Base-by-base conservation (phyloP, 2,888 invertebrate species). In the Melieria omissa region DNA sequence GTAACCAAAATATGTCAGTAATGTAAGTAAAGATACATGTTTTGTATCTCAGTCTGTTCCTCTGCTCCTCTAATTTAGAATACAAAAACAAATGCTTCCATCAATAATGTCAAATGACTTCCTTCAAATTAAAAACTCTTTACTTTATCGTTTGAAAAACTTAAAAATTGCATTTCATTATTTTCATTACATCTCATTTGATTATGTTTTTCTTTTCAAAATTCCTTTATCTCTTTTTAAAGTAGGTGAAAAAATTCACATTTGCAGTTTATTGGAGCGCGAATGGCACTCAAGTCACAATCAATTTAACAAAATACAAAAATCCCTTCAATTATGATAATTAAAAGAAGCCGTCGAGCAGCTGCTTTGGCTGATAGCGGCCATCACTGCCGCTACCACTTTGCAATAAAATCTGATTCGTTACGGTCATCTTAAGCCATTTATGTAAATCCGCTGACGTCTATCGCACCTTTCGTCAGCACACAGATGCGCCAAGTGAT, bases 381-480 rank as follows among this genome's bases (percentile, higher is more conserved):
- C 49, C 16, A 29, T 12, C 52, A 14, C 46, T 47, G n/a, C 9
- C 12, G 55, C 44, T 65, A 16, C 65, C 60, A 55, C 65, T 61
- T 76, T 70, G 74, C 78, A 80, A 81, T 81, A 79, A 81, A 77
- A 79, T 74, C 73, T 71, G 72, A 78, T 80, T 78, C 73, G 77
- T 68, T 67, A 78, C 77, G 78, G 77, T 76, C 73, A 74, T 76
- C 73, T 71, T 73, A 69, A 73, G 66, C 62, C 69, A 65, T 72
- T 70, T 75, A 74, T 60, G 46, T 44, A 69, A 73, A 75, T 71
- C 72, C 73, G 65, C 70, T 70, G 75, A 64, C 71, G 68, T 75
- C 73, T 64, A 72, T 70, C 67, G 58, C 72, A 76, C 72, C 76
- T 75, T 77, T 75, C 75, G n/a, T 52, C 67, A 16, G 67, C 67